Evolutionary conservation across 2,888 invertebrate genomes (phyloP).

Genomic region (Conops quadrifasciatus): DNA sequence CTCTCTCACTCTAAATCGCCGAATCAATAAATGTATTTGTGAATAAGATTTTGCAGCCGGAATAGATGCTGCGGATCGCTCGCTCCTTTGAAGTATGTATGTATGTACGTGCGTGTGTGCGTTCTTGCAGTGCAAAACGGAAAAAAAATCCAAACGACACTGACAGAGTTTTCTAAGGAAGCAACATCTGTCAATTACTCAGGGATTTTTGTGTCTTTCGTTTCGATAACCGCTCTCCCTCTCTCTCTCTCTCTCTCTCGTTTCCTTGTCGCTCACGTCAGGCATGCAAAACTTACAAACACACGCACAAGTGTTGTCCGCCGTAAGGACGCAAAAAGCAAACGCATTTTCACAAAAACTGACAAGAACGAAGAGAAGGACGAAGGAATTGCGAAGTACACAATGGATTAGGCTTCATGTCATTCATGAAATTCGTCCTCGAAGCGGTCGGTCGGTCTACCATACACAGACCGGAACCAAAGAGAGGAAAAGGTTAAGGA

Average conservation of each 20-base stretch:
- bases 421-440: constrained; percentile 6
- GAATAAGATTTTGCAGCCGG: background rate
- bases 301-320: background rate
- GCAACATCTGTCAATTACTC: constrained; percentile 34
- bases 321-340: background rate
- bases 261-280: background rate
- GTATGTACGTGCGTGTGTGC: constrained; percentile 28
- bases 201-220: constrained; percentile 17
- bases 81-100: constrained; percentile 13
- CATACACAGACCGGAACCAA: background rate
- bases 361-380: too few relatives aligned
- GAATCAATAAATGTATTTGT: background rate
- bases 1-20: background rate
- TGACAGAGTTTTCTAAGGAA: background rate
- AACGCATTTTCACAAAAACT: constrained; percentile 20
- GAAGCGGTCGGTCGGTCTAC: constrained; percentile 7
- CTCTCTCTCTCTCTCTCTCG: background rate
- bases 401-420: constrained; percentile 27
- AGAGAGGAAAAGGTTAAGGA: background rate
- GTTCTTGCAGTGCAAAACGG: too few relatives aligned
- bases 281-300: constrained; percentile 24
- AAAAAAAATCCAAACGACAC: too few relatives aligned
- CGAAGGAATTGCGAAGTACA: constrained; percentile 22
- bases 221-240: constrained; percentile 17
- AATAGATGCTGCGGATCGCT: background rate